Percentiles rank a stretch among this genome's conserved stretches.
phyloP scores from a whole-genome alignment of 1,140 invertebrate genomes.

The Drosophila parabipectinata region DNA sequence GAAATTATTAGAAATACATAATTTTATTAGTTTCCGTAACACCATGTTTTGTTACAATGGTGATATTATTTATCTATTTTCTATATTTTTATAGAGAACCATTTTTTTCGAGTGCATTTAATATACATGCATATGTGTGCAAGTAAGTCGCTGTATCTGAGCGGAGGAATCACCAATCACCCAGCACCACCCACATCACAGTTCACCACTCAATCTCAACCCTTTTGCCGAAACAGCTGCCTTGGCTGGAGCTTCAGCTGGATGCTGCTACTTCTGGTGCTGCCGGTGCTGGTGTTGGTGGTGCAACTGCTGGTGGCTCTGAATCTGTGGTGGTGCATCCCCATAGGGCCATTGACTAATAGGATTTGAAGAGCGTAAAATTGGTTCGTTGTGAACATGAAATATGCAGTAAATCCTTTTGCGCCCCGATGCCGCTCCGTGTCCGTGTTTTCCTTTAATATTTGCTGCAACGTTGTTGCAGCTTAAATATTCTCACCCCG shows the following conservation, averaged over 20 bases:
- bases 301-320: conserved; percentile 10
- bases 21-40: too few species aligned
- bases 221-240: conserved; percentile 55
- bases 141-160: conserved; percentile 64
- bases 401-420: conserved; percentile 84
- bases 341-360: conserved; percentile 84
- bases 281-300: conserved; percentile 24
- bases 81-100: not conserved
- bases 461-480: conserved; percentile 73
- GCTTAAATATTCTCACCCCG: conserved; percentile 78
- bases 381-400: conserved; percentile 84
- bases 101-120: not conserved
- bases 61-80: not conserved
- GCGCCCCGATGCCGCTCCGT: conserved; percentile 43
- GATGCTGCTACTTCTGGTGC: conserved; percentile 28
- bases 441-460: conserved; percentile 78
- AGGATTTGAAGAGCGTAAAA: conserved; percentile 84
- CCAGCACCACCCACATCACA: conserved; percentile 36
- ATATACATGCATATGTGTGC: conserved; percentile 26
- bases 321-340: conserved; percentile 49
- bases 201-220: conserved; percentile 28
- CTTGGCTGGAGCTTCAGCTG: conserved; percentile 28
- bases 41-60: not conserved
- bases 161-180: conserved; percentile 53
- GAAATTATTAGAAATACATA: not conserved